Base-by-base conservation (phyloP, 2,113 vertebrate genomes). In the Sphaerodactylus townsendi region DNA sequence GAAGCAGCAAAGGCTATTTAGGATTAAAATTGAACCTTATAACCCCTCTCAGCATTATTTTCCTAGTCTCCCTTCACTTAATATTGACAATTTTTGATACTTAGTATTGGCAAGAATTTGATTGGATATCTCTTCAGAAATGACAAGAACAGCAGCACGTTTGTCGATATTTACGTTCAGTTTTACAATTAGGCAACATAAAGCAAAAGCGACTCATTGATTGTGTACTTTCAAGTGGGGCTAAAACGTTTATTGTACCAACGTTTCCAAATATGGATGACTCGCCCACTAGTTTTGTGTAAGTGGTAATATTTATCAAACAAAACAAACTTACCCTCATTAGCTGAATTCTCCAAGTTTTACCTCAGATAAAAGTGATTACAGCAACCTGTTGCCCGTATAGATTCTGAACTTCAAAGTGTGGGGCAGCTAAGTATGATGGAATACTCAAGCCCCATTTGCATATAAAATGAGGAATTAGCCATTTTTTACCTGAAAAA, bases 131-230 rank as follows among this genome's bases (percentile, higher is more conserved):
- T 50, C 28, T 86, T 75, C 65, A 76, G 37, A 81, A 75, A 65
- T n/a, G 33, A 33, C 23, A 71, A 64, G 39, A 53, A 37, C 41
- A 2, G 46, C 56, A 85, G 46, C 37, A 73, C n/a, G 62, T n/a
- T 41, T 70, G 48, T 78, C 48, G 39, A 78, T 56, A 78, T 46
- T 59, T 56, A 69, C 48, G 23, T 17, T 83, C 53, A 68, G 65
- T 74, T 83, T 77, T 69, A 79, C 69, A 79, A 74, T 74, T 74
- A 79, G 5, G 35, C 66, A 74, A 79, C 13, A 48, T 59, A 28
- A 78, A 83, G 69, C 59, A 83, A 79, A 75, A 69, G 48, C 11
- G 44, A 14, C n/a, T 4, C 69, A 79, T 59, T 83, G 62, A 87
- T 75, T 25, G 56, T 66, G 53, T 68, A 37, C n/a, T 76, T 48